phyloP scores from a whole-genome alignment of 2,113 vertebrate genomes.

The Ceyx cyanopectus region DNA sequence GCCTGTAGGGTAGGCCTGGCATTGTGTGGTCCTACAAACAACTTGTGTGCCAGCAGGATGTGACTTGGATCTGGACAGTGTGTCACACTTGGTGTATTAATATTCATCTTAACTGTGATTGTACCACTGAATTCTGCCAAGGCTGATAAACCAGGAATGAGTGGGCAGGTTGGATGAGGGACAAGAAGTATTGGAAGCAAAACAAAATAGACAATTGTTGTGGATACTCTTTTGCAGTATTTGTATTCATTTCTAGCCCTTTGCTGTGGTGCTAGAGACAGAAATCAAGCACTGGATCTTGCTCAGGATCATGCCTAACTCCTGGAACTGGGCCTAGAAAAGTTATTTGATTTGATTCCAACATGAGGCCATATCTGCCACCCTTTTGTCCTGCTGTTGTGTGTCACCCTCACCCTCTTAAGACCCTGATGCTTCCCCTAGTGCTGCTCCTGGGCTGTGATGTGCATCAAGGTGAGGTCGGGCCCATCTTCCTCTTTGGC shows the following conservation, averaged over 20 bases:
- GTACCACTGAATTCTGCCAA: not conserved
- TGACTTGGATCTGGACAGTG: not conserved
- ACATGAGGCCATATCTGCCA: not conserved
- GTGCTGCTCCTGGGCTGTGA: not conserved
- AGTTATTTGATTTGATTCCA: not conserved
- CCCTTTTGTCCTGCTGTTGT: not conserved
- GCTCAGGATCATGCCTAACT: not conserved
- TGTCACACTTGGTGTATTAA: not conserved
- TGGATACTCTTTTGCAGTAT: not conserved
- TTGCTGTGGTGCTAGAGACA: not conserved
- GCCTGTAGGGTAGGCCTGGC: not conserved
- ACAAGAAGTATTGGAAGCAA: not conserved
- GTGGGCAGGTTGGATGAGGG: not conserved
- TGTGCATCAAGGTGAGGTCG: not conserved
- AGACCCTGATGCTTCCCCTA: not conserved
- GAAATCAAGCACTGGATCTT: not conserved
- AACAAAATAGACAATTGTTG: not conserved
- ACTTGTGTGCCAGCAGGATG: not conserved
- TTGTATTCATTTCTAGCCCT: not conserved
- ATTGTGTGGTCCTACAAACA: not conserved
- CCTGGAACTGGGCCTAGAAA: accelerated
- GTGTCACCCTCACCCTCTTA: not conserved
- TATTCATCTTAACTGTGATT: not conserved
- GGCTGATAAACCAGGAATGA: not conserved
- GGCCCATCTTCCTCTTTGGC: not conserved